Evolutionary conservation across 2,888 invertebrate genomes (phyloP).

Genomic region (Chrysodeixis includens): DNA sequence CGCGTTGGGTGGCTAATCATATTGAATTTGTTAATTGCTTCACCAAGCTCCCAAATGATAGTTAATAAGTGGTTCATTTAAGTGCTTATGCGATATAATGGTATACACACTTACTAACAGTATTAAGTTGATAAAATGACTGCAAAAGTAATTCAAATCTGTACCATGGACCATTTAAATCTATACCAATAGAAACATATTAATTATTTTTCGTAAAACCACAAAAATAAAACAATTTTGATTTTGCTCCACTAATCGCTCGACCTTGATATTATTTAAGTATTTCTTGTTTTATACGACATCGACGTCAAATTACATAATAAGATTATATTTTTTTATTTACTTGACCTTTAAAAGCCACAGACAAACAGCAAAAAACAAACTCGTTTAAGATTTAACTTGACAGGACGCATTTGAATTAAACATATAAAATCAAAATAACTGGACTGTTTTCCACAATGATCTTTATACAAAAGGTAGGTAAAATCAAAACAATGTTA

Average conservation of each 20-base stretch:
- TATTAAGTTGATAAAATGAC: too few species aligned
- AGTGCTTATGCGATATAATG: background rate
- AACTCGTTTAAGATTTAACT: background rate
- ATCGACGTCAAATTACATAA: background rate
- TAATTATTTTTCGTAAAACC: background rate
- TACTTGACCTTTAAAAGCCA: background rate
- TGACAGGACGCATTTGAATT: background rate
- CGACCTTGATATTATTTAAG: background rate
- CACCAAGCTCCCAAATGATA: constrained; percentile 33
- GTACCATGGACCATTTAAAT: too few species aligned
- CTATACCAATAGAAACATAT: background rate
- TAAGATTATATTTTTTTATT: background rate
- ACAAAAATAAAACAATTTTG: background rate
- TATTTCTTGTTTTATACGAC: background rate
- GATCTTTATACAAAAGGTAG: background rate
- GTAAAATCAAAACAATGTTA: background rate
- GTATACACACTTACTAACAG: too few species aligned
- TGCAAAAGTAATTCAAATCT: too few species aligned
- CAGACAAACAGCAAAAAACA: background rate
- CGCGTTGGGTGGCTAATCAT: constrained; percentile 35
- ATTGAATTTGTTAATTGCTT: constrained; percentile 46
- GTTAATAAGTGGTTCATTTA: background rate
- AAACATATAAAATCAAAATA: background rate
- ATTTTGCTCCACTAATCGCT: background rate
- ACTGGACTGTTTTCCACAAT: background rate